A percentile compares a stretch with the other conserved stretches of the same genome.
These are phyloP conservation scores for Tragelaphus imberbis DNA, from an alignment of 2,113 vertebrate species.

Conservation along the genomic window DNA sequence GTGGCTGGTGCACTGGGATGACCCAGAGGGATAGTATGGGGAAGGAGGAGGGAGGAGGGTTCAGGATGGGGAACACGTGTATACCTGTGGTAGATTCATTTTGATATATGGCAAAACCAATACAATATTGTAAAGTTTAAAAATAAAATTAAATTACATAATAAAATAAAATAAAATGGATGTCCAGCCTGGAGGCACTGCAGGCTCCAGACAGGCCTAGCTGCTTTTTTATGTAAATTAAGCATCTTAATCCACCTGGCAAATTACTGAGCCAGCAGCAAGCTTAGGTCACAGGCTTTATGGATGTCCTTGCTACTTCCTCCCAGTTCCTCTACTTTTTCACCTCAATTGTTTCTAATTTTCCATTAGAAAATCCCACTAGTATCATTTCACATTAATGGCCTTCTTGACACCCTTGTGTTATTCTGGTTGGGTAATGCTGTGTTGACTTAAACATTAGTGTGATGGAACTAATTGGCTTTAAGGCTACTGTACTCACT, in stretches of 20 bases:
- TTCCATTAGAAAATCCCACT: not conserved
- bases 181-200: not conserved
- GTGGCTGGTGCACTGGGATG: no score
- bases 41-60: no score
- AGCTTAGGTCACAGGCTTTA: not conserved
- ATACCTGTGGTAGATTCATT: no score
- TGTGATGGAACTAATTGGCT: not conserved
- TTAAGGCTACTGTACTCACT: not conserved
- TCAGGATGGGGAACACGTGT: no score
- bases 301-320: not conserved
- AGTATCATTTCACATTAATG: not conserved
- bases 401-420: not conserved
- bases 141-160: no score
- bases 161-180: not conserved
- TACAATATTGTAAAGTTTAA: no score
- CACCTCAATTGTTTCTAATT: not conserved
- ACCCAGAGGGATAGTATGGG: no score
- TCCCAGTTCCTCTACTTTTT: not conserved
- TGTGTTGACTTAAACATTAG: not conserved
- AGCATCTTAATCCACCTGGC: not conserved
- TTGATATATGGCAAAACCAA: no score
- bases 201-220: not conserved
- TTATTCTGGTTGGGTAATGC: not conserved
- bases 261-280: not conserved
- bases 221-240: constrained; percentile 17